Evolutionary conservation across 2,797 vertebrate species (phyloP), one percentile per base, ranked within the genome.

Genomic region (Chromis chromis): DNA sequence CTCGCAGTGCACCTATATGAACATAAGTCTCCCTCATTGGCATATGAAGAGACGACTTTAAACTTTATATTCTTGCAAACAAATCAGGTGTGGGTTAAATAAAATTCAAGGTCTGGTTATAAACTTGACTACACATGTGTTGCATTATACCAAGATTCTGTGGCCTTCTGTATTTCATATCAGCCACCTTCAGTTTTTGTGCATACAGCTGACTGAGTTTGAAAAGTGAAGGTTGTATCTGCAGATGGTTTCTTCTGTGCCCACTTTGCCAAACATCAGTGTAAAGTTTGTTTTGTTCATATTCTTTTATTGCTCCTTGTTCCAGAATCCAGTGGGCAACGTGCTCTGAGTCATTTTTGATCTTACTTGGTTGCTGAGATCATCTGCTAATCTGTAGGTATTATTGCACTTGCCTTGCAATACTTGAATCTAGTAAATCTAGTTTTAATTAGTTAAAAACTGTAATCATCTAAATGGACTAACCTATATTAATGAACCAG

Each of bases 261-360:
- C 25, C 57, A 17, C 12, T 60, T 21, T 33, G 16, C 25, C n/a
- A 13, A 58, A 33, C 1, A 6, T 57, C 8, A 6, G 33, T 53
- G 55, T 17, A 39, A 44, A 44, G 14, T 48, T 33, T 59, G 54
- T n/a, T 60, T 44, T 72, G 46, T 9, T 54, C 40, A 60, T 49
- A 42, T 21, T 3, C 3, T 21, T 33, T 28, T 16, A 28, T 2
- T 14, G 22, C n/a, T 40, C n/a, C 27, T 22, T 55, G 22, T 44
- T 62, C 9, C 1, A 2, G 24, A 44, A 56, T 31, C 17, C 54
- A 56, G 16, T 33, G 19, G 9, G 28, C 28, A 36, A 56, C n/a
- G 27, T 33, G 4, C 28, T 56, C 28, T 31, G 17, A n/a, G 10
- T 56, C 17, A 56, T 56, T 58, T 65, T 22, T 52, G 8, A 22